Evolutionary conservation across 2,113 vertebrate genomes (phyloP), one percentile per base, ranked within the genome.

Genomic region (Prolemur simus): DNA sequence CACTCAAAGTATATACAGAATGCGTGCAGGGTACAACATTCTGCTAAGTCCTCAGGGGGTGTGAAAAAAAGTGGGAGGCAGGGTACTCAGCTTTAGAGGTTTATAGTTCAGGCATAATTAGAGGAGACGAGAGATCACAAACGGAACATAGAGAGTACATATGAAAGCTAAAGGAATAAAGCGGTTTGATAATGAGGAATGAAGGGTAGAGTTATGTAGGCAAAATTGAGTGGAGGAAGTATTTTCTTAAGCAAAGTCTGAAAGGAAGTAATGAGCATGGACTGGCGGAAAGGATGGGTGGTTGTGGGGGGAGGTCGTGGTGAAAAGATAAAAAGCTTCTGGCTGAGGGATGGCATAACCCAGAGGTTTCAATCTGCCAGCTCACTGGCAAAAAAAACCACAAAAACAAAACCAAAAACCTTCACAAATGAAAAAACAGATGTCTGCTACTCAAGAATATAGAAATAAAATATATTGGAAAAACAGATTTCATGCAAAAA

Each of bases 291-390:
- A n/a, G 74, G 8, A 52, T 39, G 8, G 4, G 13, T 68, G 14
- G 7, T n/a, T 73, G n/a, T n/a, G 18, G 39, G 8, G 0, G 6
- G 0, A 0, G 1, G 25, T 13, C 18, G 3, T 56, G 10, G 21
- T 45, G 25, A 88, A 47, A 93, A 88, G 27, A 52, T 12, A 42
- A 42, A 94, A 69, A 89, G 6, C 42, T 64, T 15, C 34, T 34
- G 14, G 9, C n/a, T 49, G 6, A n/a, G 76, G 4, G 15, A 37
- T n/a, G 64, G 37, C 8, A 12, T 39, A 13, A 81, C 1, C 21
- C 54, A 85, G 69, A 87, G 6, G 3, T 74, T 32, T 82, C 32
- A 63, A 2, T 37, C 20, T 90, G 8, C 45, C 12, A 81, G 14
- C 25, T 89, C 15, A 66, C 49, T 73, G 8, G 56, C 34, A 37